Evolutionary conservation across 2,888 invertebrate species (phyloP).

Genomic region (Xylocampa areola): DNA sequence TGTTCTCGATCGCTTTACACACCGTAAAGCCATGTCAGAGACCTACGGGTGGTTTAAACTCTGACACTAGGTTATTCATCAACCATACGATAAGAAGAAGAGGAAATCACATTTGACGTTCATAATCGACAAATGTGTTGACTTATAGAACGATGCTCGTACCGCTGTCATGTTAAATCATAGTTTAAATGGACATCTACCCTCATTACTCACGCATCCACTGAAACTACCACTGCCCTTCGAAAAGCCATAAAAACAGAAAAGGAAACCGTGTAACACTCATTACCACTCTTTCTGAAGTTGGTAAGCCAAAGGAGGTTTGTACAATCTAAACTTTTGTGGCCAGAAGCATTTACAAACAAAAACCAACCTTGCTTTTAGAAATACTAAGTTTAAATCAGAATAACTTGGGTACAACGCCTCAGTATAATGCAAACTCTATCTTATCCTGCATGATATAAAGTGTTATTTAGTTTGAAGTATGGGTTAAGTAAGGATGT

Average conservation of each 20-base stretch:
- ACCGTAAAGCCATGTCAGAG: too few relatives aligned
- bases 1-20: too few relatives aligned
- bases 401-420: not conserved
- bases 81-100: too few relatives aligned
- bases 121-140: too few relatives aligned
- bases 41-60: too few relatives aligned
- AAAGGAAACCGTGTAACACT: conserved; percentile 26
- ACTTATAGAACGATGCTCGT: too few relatives aligned
- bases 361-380: not conserved
- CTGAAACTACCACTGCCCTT: conserved; percentile 17
- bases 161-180: not conserved
- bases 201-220: not conserved
- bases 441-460: accelerated
- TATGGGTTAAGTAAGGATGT: conserved; percentile 33
- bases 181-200: not conserved
- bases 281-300: conserved; percentile 44
- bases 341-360: not conserved
- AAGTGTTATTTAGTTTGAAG: conserved; percentile 18
- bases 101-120: too few relatives aligned
- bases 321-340: conserved; percentile 48
- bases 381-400: not conserved
- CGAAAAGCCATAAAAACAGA: conserved; percentile 37
- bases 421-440: not conserved
- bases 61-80: too few relatives aligned
- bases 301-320: conserved; percentile 49